Conservation (phyloP, 2,797 vertebrate species). For the Sebastes trivittatus region DNA sequence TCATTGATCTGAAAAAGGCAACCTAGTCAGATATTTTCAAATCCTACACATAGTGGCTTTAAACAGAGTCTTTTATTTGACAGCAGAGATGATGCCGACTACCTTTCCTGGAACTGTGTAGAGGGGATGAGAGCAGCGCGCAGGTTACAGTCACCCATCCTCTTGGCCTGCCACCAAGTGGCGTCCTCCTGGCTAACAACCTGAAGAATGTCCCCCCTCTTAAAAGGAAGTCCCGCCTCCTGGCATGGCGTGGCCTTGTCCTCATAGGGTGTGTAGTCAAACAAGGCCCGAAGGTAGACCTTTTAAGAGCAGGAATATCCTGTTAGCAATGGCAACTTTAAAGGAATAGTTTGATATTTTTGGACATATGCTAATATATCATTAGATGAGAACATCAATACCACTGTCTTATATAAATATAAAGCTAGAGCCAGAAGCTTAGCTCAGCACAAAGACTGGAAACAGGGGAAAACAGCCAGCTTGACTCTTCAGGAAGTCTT, state of each 20-base stretch:
- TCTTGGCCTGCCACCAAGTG: constrained; percentile 99
- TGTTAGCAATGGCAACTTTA: neutral
- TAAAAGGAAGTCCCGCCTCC: constrained; percentile 96
- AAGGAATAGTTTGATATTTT: neutral
- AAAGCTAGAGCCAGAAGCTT: neutral
- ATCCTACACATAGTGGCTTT: neutral
- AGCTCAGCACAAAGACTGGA: neutral
- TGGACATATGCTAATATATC: neutral
- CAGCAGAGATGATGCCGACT: neutral
- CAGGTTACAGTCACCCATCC: constrained; percentile 91
- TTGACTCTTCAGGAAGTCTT: neutral
- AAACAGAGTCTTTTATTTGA: neutral
- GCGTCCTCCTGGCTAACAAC: constrained; percentile 97
- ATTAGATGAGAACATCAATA: neutral
- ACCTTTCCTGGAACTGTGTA: constrained; percentile 98
- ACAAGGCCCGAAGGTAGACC: constrained; percentile 94
- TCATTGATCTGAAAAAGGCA: neutral
- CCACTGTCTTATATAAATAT: neutral
- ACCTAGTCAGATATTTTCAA: neutral
- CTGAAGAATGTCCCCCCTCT: constrained; percentile 94
- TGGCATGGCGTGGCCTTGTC: constrained; percentile 99
- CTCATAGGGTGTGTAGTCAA: constrained; percentile 93
- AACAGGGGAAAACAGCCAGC: neutral
- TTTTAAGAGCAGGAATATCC: neutral
- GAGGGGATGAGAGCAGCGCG: constrained; percentile 96